Percentiles rank a stretch among this genome's conserved stretches.
phyloP scores from a whole-genome alignment of 2,113 vertebrate species.

The Thamnophis sirtalis region DNA sequence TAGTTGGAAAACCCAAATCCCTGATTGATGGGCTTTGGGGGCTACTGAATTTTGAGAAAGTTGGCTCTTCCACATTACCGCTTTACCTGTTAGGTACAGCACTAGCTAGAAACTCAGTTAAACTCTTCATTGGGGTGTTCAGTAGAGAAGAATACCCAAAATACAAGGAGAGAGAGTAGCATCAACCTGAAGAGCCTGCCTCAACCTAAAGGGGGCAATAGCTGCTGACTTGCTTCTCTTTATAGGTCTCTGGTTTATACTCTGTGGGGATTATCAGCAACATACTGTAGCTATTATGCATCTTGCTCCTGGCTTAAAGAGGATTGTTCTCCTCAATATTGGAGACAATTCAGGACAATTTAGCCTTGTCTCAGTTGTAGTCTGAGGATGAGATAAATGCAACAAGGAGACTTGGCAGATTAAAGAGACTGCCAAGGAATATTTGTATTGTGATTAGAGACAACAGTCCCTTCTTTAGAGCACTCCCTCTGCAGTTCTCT shows the following conservation, averaged over 20 bases:
- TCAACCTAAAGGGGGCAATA: neutral
- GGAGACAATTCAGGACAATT: neutral
- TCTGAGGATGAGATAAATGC: neutral
- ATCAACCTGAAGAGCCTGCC: neutral
- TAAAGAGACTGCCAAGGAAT: neutral
- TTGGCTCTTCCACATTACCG: neutral
- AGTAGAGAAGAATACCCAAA: neutral
- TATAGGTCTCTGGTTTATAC: neutral
- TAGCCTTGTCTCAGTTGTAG: neutral
- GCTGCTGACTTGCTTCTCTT: neutral
- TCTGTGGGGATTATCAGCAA: neutral
- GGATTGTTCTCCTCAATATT: neutral
- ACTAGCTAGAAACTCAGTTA: neutral
- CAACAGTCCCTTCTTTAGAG: neutral
- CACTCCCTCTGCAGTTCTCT: neutral
- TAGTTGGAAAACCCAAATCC: neutral
- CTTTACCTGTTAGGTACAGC: neutral
- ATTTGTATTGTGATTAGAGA: neutral
- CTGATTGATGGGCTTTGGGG: neutral
- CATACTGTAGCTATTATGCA: neutral
- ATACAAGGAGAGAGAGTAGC: neutral
- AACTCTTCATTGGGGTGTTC: neutral
- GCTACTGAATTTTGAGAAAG: neutral
- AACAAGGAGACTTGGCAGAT: neutral
- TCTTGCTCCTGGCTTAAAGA: neutral